Evolutionary conservation across 2,113 vertebrate species (phyloP).

Genomic region (Phylloscopus trochiloides): DNA sequence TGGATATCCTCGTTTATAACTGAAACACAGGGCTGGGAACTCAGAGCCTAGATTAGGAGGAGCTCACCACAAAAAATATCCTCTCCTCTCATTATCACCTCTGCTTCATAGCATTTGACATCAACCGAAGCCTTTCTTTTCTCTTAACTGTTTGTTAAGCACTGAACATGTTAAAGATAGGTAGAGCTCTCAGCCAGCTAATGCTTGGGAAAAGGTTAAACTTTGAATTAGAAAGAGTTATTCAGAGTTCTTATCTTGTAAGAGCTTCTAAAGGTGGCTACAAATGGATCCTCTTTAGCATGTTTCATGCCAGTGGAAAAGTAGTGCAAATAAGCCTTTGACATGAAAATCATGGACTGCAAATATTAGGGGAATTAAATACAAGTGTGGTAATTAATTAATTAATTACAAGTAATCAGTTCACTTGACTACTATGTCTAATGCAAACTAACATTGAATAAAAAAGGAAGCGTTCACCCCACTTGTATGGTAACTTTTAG

Average conservation of each 20-base stretch:
- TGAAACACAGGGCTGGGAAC: neutral
- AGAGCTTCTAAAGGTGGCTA: neutral
- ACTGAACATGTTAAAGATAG: neutral
- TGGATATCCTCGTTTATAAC: neutral
- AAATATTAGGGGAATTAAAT: neutral
- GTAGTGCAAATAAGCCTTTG: neutral
- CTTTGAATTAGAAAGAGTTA: neutral
- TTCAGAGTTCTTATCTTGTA: neutral
- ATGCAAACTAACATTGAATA: neutral
- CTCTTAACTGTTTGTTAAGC: neutral
- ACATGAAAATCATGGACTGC: neutral
- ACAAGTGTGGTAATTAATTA: neutral
- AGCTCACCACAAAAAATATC: neutral
- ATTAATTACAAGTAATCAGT: neutral
- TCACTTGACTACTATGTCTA: neutral
- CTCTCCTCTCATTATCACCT: neutral
- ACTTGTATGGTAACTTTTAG: neutral
- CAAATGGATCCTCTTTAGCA: neutral
- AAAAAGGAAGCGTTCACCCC: neutral
- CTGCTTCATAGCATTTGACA: neutral
- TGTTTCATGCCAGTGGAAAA: neutral
- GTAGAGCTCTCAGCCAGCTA: neutral
- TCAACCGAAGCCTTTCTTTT: neutral
- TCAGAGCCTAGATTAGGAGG: neutral
- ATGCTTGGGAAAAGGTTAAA: neutral